Base-by-base conservation (phyloP, 2,113 vertebrate species). In the Trematomus loennbergii region DNA sequence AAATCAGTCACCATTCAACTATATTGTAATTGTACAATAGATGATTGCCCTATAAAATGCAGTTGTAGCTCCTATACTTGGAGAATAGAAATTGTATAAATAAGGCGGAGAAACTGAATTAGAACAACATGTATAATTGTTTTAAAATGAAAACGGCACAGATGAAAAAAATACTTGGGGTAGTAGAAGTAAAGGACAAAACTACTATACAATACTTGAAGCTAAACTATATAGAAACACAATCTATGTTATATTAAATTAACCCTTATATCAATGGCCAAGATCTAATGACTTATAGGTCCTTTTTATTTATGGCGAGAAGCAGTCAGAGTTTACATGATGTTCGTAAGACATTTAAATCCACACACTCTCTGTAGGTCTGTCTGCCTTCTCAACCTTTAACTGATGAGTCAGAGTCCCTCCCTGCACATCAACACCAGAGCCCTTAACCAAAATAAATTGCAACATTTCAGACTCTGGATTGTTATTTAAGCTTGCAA, bases 351-450 rank as follows among this genome's bases (percentile, higher is more conserved):
- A 75, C 2, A 33, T 63, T 45, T 82, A 40, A 70, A 54, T 75
- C 49, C 48, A 22, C 63, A 68, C 63, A 29, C 45, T 5, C 15
- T 33, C 13, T 63, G 3, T 4, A 5, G 4, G 40, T 45, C 46
- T 16, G 60, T 48, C 22, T 16, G 18, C n/a, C 17, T 70, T 13
- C 76, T 66, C 58, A 72, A 76, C 13, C 59, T 65, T 58, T 67
- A n/a, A 69, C 48, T 33, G 48, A 60, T 78, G 79, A 88, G 22
- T 78, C 78, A 80, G 45, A 52, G 55, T 74, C 43, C 2, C 55
- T 76, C 64, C 49, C 25, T 57, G 59, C 17, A n/a, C 55, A 70
- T 82, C 62, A 50, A 52, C 60, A 80, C 17, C 7, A 63, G 72
- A 64, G 59, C 66, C 61, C 12, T 61, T 1, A 15, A 63, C 17